A percentile compares a stretch with the other conserved stretches of the same genome.
phyloP scores from a whole-genome alignment of 2,113 vertebrate genomes.

The Pycnonotus jocosus region DNA sequence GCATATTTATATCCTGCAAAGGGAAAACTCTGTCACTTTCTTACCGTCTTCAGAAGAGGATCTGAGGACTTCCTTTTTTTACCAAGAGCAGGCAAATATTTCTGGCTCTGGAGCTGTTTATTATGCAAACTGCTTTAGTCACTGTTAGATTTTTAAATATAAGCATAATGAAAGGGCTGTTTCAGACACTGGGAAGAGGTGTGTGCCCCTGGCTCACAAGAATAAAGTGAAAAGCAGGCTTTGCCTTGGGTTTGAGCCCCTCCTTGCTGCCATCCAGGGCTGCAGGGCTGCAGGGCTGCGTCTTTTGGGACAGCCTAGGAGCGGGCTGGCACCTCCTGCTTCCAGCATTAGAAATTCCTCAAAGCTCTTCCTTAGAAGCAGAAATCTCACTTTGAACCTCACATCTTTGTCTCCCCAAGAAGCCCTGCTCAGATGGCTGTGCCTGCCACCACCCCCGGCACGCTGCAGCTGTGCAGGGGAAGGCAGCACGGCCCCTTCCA shows the following conservation, averaged over 20 bases:
- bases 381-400: neutral
- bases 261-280: neutral
- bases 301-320: neutral
- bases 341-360: neutral
- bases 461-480: neutral
- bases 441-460: neutral
- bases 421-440: neutral
- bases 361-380: neutral
- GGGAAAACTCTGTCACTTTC: conserved; percentile 45
- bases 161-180: conserved; percentile 13
- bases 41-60: conserved; percentile 51
- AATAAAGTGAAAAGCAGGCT: neutral
- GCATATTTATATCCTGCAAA: conserved; percentile 53
- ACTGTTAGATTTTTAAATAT: conserved; percentile 40
- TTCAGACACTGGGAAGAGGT: neutral
- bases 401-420: neutral
- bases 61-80: conserved; percentile 63
- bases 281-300: neutral
- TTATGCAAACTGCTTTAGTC: conserved; percentile 58
- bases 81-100: conserved; percentile 39
- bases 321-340: neutral
- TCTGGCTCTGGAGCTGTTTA: conserved; percentile 42
- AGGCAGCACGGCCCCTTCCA: neutral
- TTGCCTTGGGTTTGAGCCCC: neutral
- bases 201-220: neutral